These are phyloP conservation scores for Philereme transversata DNA, from an alignment of 2,888 invertebrate species.

Conservation along the genomic window DNA sequence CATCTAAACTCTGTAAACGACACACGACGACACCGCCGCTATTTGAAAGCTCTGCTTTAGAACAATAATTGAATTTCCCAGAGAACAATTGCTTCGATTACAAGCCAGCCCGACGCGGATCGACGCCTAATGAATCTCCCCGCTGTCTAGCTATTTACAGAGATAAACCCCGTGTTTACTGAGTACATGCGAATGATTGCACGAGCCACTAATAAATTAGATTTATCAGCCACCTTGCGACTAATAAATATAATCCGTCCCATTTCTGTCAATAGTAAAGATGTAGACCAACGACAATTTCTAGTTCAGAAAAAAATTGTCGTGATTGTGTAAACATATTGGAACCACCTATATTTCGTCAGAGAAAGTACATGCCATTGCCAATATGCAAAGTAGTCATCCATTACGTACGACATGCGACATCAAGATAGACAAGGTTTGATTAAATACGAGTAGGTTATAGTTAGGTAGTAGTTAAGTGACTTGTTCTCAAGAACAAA, in stretches of 20 bases:
- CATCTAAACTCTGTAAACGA: too few relatives aligned
- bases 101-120: slow-evolving; percentile 74
- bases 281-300: too few relatives aligned
- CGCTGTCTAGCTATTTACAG: slow-evolving; percentile 80
- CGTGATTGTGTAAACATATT: too few relatives aligned
- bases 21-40: background rate
- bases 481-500: too few relatives aligned
- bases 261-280: background rate
- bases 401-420: too few relatives aligned
- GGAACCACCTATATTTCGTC: too few relatives aligned
- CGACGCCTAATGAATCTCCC: slow-evolving; percentile 82
- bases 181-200: slow-evolving; percentile 80
- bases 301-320: too few relatives aligned
- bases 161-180: slow-evolving; percentile 81
- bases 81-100: slow-evolving; percentile 83
- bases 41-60: background rate
- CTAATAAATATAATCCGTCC: slow-evolving; percentile 30
- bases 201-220: slow-evolving; percentile 80
- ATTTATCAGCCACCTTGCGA: slow-evolving; percentile 51
- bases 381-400: too few relatives aligned
- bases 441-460: too few relatives aligned
- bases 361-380: too few relatives aligned
- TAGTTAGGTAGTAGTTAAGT: too few relatives aligned
- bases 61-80: slow-evolving; percentile 78
- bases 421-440: too few relatives aligned